Evolutionary conservation across 37 sponge, comb jelly and placozoan genomes (phyloP).

Genomic region (Dysidea cf. avara): DNA sequence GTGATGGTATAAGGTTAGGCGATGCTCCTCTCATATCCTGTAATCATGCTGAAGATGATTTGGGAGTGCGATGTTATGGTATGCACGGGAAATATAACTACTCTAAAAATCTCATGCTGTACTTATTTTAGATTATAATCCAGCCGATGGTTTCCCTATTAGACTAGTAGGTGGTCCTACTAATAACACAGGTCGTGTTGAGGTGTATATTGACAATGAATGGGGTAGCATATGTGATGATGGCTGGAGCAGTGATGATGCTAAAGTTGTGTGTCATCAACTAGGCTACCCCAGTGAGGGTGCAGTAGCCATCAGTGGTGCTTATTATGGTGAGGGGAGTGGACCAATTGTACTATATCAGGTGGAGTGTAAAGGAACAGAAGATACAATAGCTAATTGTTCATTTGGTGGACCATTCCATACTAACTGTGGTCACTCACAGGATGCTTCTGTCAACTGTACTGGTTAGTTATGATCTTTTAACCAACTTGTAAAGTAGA

Average conservation of each 20-base stretch:
- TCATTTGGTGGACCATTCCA: too few species aligned
- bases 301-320: neutral
- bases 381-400: neutral
- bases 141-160: neutral
- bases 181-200: too few species aligned
- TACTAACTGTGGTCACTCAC: neutral
- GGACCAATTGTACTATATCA: constrained; percentile 7
- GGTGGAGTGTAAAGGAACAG: constrained; percentile 12
- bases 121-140: neutral
- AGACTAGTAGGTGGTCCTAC: neutral
- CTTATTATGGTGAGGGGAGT: constrained; percentile 18
- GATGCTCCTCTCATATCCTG: neutral
- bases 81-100: too few species aligned
- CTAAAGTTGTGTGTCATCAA: too few species aligned
- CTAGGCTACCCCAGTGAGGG: constrained; percentile 7
- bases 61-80: neutral
- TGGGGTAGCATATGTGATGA: constrained; percentile 36
- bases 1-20: neutral
- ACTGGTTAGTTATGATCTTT: neutral
- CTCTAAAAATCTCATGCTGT: too few species aligned
- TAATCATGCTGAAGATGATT: neutral
- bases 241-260: too few species aligned
- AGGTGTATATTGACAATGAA: neutral
- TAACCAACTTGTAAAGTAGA: too few species aligned
- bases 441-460: constrained; percentile 16